Conservation (phyloP, 2,797 vertebrate species). For the Aplochiton taeniatus region DNA sequence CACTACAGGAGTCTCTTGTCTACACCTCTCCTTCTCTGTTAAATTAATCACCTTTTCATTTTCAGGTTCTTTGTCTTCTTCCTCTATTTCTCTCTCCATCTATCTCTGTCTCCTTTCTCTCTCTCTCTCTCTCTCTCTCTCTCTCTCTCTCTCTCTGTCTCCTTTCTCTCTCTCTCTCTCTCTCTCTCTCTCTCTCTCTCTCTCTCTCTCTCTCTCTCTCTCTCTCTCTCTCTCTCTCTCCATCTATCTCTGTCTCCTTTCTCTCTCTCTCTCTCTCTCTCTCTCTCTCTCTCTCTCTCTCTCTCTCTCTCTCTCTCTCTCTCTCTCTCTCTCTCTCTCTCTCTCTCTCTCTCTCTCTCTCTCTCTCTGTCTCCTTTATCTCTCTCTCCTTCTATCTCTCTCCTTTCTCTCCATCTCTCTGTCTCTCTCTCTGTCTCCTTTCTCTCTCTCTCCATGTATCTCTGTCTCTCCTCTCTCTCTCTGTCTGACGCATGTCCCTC, state of each 20-base stretch:
- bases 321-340: too few species aligned
- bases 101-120: too few species aligned
- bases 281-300: constrained; percentile 12
- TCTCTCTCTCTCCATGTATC: constrained; percentile 15
- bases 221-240: constrained; percentile 18
- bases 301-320: constrained; percentile 18
- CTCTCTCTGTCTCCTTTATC: constrained; percentile 37
- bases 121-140: constrained; percentile 9
- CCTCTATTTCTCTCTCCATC: constrained; percentile 21
- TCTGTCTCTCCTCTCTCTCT: too few species aligned
- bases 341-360: constrained; percentile 18
- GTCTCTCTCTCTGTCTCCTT: constrained; percentile 12
- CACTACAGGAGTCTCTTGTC: constrained; percentile 1
- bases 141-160: constrained; percentile 19
- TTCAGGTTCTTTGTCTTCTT: constrained; percentile 40
- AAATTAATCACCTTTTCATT: constrained; percentile 37
- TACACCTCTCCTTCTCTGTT: constrained; percentile 19
- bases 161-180: constrained; percentile 1
- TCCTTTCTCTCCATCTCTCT: constrained; percentile 14
- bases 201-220: constrained; percentile 12
- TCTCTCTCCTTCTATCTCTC: constrained; percentile 25
- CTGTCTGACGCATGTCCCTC: too few species aligned
- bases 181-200: too few species aligned
- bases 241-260: constrained; percentile 6
- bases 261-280: too few species aligned